Evolutionary conservation across 2,888 invertebrate species (phyloP), one percentile per base, ranked within the genome.

Genomic region (Pseudococcus viburni): DNA sequence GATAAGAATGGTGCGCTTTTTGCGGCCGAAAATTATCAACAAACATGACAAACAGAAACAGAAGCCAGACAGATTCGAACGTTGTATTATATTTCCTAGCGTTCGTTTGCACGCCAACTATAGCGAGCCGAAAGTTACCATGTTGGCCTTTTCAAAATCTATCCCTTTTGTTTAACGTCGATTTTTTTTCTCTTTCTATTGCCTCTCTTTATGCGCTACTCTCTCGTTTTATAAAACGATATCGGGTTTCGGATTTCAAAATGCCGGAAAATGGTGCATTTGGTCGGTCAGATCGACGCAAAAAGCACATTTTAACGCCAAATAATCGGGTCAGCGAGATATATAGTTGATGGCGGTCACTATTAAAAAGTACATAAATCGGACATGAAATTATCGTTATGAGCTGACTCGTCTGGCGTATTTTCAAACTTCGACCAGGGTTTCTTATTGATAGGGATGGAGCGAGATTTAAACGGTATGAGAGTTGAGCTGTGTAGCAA

Each of bases 1-100:
- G 80, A 83, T 83, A 83, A 83, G 80, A 83, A 83, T 33, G 39
- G 73, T 19, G 73, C 80, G 19, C 19, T 46, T 83, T 83, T 83
- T 83, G 42, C 12, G 33, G 77, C 77, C 55, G 8, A 73, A 73
- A 73, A 73, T 73, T 73, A 33, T 73, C 39, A 33, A 33, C 73
- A 15, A 33, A 73, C 73, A 33, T 73, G 73, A 73, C 73, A 64
- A 64, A 73, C 73, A 33, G 33, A 64, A 64, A 73, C 73, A 33
- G 33, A 73, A 73, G 33, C 73, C 39, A 33, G 33, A 39, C 73
- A 64, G 64, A 64, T 64, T 64, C 64, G 22, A 73, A 73, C 17
- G 73, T 33, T 22, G 64, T 64, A 64, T 64, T 64, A 64, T 64
- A 22, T 64, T 64, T 64, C 64, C 15, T 55, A 0, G 12, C 17